Percentiles rank a stretch among this genome's conserved stretches.
Conservation (phyloP, 2,113 vertebrate species). For the Cettia cetti region DNA sequence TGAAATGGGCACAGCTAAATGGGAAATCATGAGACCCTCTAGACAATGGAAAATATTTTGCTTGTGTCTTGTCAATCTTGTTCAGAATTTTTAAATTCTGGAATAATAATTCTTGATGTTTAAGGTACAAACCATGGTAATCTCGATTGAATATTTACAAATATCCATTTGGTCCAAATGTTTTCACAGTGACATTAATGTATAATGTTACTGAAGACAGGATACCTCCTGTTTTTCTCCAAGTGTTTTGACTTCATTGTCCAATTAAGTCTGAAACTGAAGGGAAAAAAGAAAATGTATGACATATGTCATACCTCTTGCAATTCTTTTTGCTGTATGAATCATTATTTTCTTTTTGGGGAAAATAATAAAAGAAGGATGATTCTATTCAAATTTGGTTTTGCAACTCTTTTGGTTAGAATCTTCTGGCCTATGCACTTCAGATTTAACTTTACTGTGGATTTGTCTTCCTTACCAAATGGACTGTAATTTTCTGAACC, state of each 20-base stretch:
- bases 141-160: neutral
- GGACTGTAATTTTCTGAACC: slow-evolving; percentile 29
- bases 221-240: neutral
- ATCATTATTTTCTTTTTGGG: neutral
- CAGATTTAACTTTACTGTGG: neutral
- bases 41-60: neutral
- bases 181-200: neutral
- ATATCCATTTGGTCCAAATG: neutral
- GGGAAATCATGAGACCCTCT: neutral
- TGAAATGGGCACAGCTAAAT: neutral
- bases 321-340: neutral
- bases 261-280: neutral
- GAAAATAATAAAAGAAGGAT: neutral
- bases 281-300: neutral
- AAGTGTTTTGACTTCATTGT: neutral
- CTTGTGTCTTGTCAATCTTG: neutral
- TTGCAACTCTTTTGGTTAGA: neutral
- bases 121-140: neutral
- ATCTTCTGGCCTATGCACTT: neutral
- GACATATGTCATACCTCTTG: neutral
- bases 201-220: neutral
- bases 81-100: neutral
- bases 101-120: neutral
- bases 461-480: neutral
- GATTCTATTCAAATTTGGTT: neutral